Percentiles rank a stretch among this genome's conserved stretches.
Evolutionary conservation across 92 coral and sea anemone genomes (phyloP).

Genomic region (Heteractis magnifica): DNA sequence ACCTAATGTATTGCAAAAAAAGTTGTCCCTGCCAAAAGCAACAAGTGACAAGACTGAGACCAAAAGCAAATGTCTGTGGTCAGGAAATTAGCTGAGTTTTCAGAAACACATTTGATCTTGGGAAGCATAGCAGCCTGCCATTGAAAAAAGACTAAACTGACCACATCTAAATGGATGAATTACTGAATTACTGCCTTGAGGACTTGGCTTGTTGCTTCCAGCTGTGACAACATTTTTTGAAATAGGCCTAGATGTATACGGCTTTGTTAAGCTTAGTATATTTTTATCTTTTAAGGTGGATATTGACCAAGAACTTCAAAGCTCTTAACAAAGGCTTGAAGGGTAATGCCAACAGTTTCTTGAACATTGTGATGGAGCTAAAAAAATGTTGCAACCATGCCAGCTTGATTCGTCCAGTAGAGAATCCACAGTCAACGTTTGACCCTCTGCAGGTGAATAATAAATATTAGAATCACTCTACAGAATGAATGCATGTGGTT

Average conservation of each 20-base stretch:
- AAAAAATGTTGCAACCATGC: conserved; percentile 97
- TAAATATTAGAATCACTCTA: too few relatives aligned
- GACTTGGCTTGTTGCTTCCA: too few relatives aligned
- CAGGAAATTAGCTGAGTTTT: too few relatives aligned
- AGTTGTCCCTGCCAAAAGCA: too few relatives aligned
- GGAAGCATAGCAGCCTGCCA: too few relatives aligned
- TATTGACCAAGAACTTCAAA: conserved; percentile 89
- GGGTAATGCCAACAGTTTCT: conserved; percentile 86
- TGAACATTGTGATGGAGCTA: conserved; percentile 97
- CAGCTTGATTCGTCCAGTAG: conserved; percentile 73
- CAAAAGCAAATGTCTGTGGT: too few relatives aligned
- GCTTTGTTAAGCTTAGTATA: background rate
- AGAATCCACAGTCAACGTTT: conserved; percentile 41
- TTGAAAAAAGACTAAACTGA: too few relatives aligned
- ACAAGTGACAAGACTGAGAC: too few relatives aligned
- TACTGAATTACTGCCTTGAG: too few relatives aligned
- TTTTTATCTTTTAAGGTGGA: conserved; percentile 66
- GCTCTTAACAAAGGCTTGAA: conserved; percentile 94
- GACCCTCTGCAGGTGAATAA: conserved; percentile 73
- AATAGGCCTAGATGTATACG: background rate
- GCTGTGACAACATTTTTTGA: background rate
- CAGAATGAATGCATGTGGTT: background rate
- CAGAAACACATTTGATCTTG: too few relatives aligned
- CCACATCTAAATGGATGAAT: too few relatives aligned
- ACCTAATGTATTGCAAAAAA: too few relatives aligned